Percentiles rank a stretch among this genome's conserved stretches.
Conservation (phyloP, 2,113 vertebrate species). For the Pelecanus crispus region DNA sequence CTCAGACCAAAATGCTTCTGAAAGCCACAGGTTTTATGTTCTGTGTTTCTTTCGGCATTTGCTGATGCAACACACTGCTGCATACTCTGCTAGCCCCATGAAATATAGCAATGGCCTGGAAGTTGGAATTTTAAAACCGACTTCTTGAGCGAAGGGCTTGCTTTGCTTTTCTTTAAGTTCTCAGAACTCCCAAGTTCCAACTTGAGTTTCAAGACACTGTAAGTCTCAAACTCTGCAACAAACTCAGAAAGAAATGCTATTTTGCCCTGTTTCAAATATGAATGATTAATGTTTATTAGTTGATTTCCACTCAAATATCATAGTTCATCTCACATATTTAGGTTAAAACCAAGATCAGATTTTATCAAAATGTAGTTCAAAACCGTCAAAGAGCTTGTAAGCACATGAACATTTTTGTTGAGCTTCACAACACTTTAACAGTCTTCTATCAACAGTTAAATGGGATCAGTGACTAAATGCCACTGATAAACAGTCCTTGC, state of each 20-base stretch:
- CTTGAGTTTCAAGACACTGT: background rate
- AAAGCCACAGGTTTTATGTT: background rate
- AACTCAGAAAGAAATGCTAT: background rate
- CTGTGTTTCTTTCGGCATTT: background rate
- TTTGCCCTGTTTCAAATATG: background rate
- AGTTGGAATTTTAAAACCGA: background rate
- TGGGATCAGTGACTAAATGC: background rate
- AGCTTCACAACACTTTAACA: background rate
- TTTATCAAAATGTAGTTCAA: background rate
- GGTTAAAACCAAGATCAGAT: background rate
- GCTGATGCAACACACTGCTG: background rate
- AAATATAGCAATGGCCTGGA: background rate
- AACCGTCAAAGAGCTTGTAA: background rate
- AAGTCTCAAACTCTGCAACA: background rate
- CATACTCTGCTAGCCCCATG: background rate
- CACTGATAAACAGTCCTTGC: background rate
- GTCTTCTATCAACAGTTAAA: background rate
- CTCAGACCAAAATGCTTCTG: background rate
- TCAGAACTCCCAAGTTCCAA: rapidly evolving
- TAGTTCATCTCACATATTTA: background rate
- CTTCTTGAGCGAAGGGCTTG: background rate
- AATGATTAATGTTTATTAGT: background rate
- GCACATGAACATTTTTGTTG: background rate
- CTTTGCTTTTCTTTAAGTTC: background rate
- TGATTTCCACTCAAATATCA: background rate